Evolutionary conservation across 2,797 vertebrate genomes (phyloP), one percentile per base, ranked within the genome.

Genomic region (Lepilemur septentrionalis): DNA sequence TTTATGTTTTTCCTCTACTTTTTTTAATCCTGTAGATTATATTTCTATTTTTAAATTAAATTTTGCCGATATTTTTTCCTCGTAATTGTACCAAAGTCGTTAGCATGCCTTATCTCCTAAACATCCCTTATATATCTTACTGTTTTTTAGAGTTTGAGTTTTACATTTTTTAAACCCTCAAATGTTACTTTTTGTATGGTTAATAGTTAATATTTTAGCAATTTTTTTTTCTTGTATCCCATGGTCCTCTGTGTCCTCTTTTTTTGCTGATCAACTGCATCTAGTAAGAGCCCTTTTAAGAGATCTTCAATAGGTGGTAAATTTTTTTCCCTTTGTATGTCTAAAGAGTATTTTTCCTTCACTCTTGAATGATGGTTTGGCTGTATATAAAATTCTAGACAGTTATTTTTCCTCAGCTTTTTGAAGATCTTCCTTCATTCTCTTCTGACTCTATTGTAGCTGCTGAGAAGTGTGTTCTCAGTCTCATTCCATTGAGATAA

Each of bases 391-490:
- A 84, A 94, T 92, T 95, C 23, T 65, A 95, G 86, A 94, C 17
- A 67, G 38, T 90, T 83, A 23, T 61, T 94, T 95, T 94, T 81
- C 86, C 93, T 70, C 48, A 59, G 28, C 89, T 7, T 35, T 75
- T 92, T 81, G 43, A 84, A 94, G 70, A 86, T 57, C 67, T 1
- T 79, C 10, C 38, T 95, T 75, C 73, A 32, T 55, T 96, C 52
- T 92, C 80, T 89, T 73, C 95, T 81, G 75, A 79, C 55, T 92
- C 61, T 86, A 2, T n/a, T 89, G 63, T 88, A 95, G 90, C 93
- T 95, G 79, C 85, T 97, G 55, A 80, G 46, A 96, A 78, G 67
- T 80, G 15, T 78, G 89, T 81, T 97, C 46, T 88, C 88, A 88
- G 59, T 78, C 81, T 78, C 78, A 69, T 92, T 89, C 57, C 73